Base-by-base conservation (phyloP, 2,113 vertebrate species). In the Zosterops borbonicus region DNA sequence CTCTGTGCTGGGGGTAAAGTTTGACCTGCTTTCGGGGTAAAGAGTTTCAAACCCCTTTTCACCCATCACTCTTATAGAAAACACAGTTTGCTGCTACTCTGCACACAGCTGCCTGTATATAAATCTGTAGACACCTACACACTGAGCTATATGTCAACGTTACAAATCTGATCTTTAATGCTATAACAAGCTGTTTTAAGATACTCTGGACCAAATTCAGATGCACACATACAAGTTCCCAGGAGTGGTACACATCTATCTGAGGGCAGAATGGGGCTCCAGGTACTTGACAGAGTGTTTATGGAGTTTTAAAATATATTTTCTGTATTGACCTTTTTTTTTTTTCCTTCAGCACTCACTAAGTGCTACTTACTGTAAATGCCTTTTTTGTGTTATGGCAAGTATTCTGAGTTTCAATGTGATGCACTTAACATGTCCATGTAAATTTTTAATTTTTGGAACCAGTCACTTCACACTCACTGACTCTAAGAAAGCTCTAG, bases 391-490 rank as follows among this genome's bases (percentile, higher is more conserved):
- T 97, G 95, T 97, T 91, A 95, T n/a, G 82, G 96, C 90, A 97
- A 95, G 87, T 94, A 95, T 96, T 83, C 92, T 90, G 95, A 93
- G 91, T 97, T 98, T 97, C 97, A 92, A 11, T 94, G 95, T 92
- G 97, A 98, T 97, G 96, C 96, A 97, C 96, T 98, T 98, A 97
- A 91, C 87, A 52, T 96, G 96, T 96, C 94, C 95, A 83, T 60
- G 95, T 97, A 97, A 98, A 97, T 98, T 98, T 98, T 98, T 98
- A 97, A 98, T 97, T 97, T 97, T 96, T 96, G 96, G 96, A 97
- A 97, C 97, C 97, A 94, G 95, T 96, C 95, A 95, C 96, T 97
- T 98, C 93, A 96, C 94, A 96, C 95, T 94, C 76, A 2, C 94
- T 89, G 84, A 93, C 91, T 97, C 92, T 94, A 89, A 37, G 89